A percentile compares a stretch with the other conserved stretches of the same genome.
phyloP scores from a whole-genome alignment of 92 coral and sea anemone species.

The Plumapathes pennacea region DNA sequence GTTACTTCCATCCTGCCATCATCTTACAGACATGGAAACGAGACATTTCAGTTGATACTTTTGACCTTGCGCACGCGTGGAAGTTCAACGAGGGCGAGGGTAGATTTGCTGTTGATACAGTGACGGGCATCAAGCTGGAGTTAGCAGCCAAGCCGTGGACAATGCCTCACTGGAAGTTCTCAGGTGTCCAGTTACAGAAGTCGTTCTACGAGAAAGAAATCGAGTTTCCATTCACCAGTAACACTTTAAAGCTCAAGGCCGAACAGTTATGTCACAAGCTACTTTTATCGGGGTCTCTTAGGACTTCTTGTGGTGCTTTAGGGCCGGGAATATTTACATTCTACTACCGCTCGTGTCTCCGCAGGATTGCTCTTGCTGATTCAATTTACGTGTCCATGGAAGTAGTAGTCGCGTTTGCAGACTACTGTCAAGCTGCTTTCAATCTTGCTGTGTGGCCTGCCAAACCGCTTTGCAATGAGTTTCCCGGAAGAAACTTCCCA shows the following conservation, averaged over 20 bases:
- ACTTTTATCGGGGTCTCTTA: conserved; percentile 64
- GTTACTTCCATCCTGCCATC: conserved; percentile 90
- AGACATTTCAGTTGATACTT: conserved; percentile 64
- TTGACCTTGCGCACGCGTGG: conserved; percentile 82
- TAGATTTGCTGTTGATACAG: conserved; percentile 54
- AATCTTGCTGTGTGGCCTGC: conserved; percentile 86
- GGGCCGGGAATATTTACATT: conserved; percentile 74
- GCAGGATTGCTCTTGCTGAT: conserved; percentile 57
- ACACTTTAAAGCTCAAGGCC: conserved; percentile 57
- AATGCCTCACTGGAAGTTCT: conserved; percentile 75
- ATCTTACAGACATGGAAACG: conserved; percentile 85
- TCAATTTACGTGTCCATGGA: conserved; percentile 74
- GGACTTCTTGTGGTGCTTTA: conserved; percentile 54
- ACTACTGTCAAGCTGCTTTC: conserved; percentile 78
- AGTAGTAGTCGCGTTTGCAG: conserved; percentile 74
- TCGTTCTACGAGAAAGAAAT: conserved; percentile 63
- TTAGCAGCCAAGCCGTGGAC: conserved; percentile 84
- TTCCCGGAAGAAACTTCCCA: conserved; percentile 76
- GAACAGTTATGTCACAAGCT: conserved; percentile 64
- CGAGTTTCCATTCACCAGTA: conserved; percentile 50
- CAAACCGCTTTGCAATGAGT: conserved; percentile 75
- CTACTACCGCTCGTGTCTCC: conserved; percentile 82
- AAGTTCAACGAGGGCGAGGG: conserved; percentile 97
- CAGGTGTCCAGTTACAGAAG: conserved; percentile 64
- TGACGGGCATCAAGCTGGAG: conserved; percentile 60